phyloP scores from a whole-genome alignment of 2,888 invertebrate genomes.

The Lottia scabra region DNA sequence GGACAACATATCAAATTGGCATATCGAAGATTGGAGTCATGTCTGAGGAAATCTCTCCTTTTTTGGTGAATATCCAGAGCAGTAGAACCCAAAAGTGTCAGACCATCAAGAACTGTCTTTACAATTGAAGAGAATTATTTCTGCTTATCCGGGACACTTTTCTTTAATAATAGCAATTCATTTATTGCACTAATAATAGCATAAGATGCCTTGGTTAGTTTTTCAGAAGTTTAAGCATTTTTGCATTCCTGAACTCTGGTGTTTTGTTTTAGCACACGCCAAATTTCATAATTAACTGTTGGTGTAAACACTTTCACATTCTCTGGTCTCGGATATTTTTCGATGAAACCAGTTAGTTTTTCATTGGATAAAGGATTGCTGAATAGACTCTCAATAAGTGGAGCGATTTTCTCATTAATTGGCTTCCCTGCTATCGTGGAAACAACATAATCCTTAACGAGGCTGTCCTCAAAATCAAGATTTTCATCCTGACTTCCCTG shows the following conservation, averaged over 20 bases:
- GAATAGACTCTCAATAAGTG: not conserved
- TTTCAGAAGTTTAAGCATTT: not conserved
- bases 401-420: not conserved
- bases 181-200: not conserved
- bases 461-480: not conserved
- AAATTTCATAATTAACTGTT: not conserved
- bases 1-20: not conserved
- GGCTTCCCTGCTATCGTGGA: not conserved
- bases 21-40: not conserved
- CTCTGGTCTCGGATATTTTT: not conserved
- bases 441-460: not conserved
- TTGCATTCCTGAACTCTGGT: not conserved
- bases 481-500: not conserved
- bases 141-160: not conserved
- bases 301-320: not conserved
- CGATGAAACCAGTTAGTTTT: not conserved
- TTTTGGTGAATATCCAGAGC: not conserved
- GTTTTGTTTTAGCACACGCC: not conserved
- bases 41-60: not conserved
- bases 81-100: not conserved
- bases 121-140: not conserved
- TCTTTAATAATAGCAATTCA: not conserved
- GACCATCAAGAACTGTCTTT: not conserved
- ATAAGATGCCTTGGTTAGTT: not conserved
- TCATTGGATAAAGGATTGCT: not conserved